Evolutionary conservation across 2,888 invertebrate species (phyloP).

Genomic region (Ornithoptera priamus): DNA sequence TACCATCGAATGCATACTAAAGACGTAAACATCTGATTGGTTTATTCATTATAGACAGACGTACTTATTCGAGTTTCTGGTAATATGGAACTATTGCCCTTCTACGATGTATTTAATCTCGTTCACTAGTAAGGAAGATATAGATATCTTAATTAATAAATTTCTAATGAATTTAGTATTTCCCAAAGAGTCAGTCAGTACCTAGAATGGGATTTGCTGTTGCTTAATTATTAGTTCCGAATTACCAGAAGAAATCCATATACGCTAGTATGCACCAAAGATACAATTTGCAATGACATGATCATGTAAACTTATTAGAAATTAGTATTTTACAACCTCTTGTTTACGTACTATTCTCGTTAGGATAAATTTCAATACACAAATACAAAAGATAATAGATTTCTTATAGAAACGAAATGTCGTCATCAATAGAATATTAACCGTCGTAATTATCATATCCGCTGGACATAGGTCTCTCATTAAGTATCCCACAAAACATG

Average conservation of each 20-base stretch:
- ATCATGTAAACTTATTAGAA: constrained; percentile 15
- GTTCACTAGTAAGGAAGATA: neutral
- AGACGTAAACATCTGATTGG: neutral
- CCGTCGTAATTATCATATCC: no score
- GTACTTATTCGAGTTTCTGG: constrained; percentile 4
- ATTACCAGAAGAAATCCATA: constrained; percentile 16
- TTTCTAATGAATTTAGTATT: neutral
- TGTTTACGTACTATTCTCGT: constrained; percentile 1
- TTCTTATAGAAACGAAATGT: neutral
- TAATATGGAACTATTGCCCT: constrained; percentile 6
- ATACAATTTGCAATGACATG: constrained; percentile 15
- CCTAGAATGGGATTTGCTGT: neutral
- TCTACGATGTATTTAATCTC: neutral
- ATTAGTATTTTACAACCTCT: neutral
- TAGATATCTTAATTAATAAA: neutral
- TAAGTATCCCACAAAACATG: no score
- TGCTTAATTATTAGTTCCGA: constrained; percentile 3
- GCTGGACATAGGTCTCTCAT: no score
- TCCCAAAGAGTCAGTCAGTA: neutral
- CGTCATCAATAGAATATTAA: neutral
- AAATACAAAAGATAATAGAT: neutral
- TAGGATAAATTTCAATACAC: neutral
- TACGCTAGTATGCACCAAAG: constrained; percentile 30
- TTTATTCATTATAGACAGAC: neutral
- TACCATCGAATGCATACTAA: neutral